Percentiles rank a stretch among this genome's conserved stretches.
Conservation (phyloP, 2,113 vertebrate species). For the Vulpes lagopus region DNA sequence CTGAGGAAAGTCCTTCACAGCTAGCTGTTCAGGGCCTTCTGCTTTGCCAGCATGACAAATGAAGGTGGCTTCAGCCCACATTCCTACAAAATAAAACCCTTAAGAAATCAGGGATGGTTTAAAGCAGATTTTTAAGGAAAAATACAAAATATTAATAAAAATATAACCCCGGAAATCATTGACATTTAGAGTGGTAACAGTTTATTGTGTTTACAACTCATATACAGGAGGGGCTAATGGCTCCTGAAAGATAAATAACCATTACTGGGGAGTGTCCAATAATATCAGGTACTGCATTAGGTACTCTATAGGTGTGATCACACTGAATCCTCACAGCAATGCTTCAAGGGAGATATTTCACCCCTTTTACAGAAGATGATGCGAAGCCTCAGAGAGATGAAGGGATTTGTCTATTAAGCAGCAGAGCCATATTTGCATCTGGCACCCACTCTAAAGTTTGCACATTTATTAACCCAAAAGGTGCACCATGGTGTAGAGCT, state of each 20-base stretch:
- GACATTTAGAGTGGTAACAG: not conserved
- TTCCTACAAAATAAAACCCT: conserved; percentile 44
- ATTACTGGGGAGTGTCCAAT: not conserved
- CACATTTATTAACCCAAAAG: not conserved
- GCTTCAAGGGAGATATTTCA: not conserved
- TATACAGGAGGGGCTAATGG: not conserved
- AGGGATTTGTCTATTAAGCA: not conserved
- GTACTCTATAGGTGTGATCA: not conserved
- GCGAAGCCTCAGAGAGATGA: not conserved
- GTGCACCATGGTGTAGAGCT: not conserved
- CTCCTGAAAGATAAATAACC: not conserved
- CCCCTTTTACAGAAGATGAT: not conserved
- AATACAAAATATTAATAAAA: conserved; percentile 29
- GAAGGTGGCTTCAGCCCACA: not conserved
- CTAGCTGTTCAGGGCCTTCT: not conserved
- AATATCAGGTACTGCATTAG: not conserved
- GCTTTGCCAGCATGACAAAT: not conserved
- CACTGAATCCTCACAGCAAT: not conserved
- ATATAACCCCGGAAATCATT: conserved; percentile 6
- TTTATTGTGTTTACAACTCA: not conserved
- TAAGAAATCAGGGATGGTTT: not conserved
- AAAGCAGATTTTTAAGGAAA: not conserved
- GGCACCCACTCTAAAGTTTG: not conserved
- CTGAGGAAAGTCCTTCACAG: not conserved
- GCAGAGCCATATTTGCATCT: not conserved